Evolutionary conservation across 2,113 vertebrate species (phyloP).

Genomic region (Jaculus jaculus): DNA sequence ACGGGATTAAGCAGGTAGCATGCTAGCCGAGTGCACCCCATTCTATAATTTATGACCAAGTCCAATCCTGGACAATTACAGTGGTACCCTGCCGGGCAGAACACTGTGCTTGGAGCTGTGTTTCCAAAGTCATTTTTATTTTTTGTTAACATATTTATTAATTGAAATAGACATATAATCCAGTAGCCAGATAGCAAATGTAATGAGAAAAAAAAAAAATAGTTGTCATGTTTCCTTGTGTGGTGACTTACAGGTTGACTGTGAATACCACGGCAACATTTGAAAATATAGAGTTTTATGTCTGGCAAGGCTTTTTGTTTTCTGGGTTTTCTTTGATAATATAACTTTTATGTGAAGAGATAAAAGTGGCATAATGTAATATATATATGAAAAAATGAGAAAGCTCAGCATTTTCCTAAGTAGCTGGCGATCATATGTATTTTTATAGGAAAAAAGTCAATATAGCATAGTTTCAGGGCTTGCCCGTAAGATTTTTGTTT

Average conservation of each 20-base stretch:
- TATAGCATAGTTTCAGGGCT: background rate
- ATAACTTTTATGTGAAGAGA: background rate
- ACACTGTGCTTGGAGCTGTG: background rate
- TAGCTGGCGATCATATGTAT: background rate
- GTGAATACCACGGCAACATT: background rate
- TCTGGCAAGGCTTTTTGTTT: background rate
- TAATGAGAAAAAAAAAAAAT: background rate
- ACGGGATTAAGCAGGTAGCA: background rate
- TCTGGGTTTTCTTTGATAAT: background rate
- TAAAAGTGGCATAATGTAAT: background rate
- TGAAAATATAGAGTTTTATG: background rate
- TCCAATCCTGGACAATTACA: background rate
- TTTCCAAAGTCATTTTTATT: background rate
- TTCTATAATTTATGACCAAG: background rate
- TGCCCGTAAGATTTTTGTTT: background rate
- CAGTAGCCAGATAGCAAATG: background rate
- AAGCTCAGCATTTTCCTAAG: background rate
- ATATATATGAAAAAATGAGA: background rate
- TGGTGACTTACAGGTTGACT: background rate
- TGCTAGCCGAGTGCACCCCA: rapidly evolving
- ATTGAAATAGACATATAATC: background rate
- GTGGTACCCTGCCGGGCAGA: background rate
- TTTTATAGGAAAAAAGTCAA: background rate
- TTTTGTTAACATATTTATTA: background rate
- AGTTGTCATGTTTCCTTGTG: background rate